Evolutionary conservation across 1,140 invertebrate genomes (phyloP), one percentile per base, ranked within the genome.

Genomic region (Leptinotarsa lineolata): DNA sequence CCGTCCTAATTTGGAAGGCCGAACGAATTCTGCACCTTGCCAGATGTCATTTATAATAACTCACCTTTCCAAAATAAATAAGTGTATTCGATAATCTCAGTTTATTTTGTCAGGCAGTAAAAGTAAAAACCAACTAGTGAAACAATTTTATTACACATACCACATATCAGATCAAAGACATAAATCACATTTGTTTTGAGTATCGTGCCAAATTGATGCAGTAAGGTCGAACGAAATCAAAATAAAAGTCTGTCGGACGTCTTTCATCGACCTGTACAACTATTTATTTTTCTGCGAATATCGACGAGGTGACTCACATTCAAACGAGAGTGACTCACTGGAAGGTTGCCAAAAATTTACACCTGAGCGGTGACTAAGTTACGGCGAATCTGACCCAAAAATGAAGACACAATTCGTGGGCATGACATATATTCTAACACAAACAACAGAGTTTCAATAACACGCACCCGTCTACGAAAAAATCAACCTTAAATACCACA

Each of bases 1-100:
- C 83, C 72, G 68, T 70, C 80, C 83, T 84, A 82, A 82, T 83
- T 82, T 83, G 74, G 83, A 82, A 80, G 74, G 75, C 74, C 18
- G 48, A 45, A 45, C 30, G 46, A 30, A 64, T 22, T 58, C 45
- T 61, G 70, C 48, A 76, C 71, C 78, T 75, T 72, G 73, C 73
- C 73, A 78, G 72, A 77, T 74, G 65, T 70, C 61, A 21, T n/a
- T 63, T 54, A 54, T 54, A 15, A 54, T 54, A 54, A 15, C 15
- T 54, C 48, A 54, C 48, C 48, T 54, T 16, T 54, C 48, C 15
- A 54, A n/a, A 54, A 63, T 63, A 22, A 63, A 16, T 63, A 16
- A 18, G 4, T 12, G 16, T 15, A 63, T 30, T 63, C 8, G 4
- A 63, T 63, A 22, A 63, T 21, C 13, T 63, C 61, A 13, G 2